A percentile compares a stretch with the other conserved stretches of the same genome.
Evolutionary conservation across 2,797 vertebrate genomes (phyloP).

Genomic region (Threskiornis aethiopicus): DNA sequence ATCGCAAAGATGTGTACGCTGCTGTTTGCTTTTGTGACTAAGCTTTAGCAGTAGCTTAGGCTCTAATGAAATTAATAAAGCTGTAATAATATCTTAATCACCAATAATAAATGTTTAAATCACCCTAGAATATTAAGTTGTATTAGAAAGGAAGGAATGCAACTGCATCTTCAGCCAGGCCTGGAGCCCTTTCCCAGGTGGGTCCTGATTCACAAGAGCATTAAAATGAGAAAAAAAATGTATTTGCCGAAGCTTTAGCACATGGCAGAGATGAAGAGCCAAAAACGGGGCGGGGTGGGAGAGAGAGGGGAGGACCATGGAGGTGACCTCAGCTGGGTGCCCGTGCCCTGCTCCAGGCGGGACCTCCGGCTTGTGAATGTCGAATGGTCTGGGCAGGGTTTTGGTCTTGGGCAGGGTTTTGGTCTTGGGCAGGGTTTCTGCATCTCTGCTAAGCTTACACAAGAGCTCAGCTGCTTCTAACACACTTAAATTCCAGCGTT

Average conservation of each 20-base stretch:
- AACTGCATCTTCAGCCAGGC: background rate
- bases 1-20: background rate
- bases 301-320: background rate
- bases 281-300: background rate
- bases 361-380: accelerated
- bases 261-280: background rate
- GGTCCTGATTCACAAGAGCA: background rate
- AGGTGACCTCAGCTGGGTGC: background rate
- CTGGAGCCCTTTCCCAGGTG: background rate
- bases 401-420: background rate
- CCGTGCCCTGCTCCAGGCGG: background rate
- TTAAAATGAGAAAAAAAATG: background rate
- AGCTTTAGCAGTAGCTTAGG: background rate
- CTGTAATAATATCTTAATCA: background rate
- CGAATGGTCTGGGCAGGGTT: background rate
- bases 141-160: background rate
- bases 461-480: background rate
- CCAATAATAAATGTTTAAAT: background rate
- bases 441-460: background rate
- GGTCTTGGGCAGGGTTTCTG: background rate
- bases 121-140: background rate
- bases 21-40: background rate
- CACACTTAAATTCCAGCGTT: background rate
- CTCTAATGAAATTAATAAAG: slow-evolving; percentile 21
- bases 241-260: background rate